Base-by-base conservation (phyloP, 2,113 vertebrate genomes). In the Chaenogobius annularis region DNA sequence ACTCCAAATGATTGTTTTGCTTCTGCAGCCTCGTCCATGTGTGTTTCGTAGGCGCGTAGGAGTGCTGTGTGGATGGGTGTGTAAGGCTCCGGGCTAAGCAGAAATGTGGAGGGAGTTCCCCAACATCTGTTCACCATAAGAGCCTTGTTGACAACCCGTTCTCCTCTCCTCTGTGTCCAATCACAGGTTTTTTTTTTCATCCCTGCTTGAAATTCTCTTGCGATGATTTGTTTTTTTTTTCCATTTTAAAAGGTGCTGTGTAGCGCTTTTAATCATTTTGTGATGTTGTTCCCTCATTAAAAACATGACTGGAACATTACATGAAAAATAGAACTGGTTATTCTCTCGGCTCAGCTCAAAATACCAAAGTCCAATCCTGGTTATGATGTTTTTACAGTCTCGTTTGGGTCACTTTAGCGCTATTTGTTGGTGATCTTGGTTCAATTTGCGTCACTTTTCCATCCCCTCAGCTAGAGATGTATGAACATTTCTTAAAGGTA, bases 71-170 rank as follows among this genome's bases (percentile, higher is more conserved):
- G 75, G 40, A 19, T 68, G 62, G 56, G 72, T 40, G 72, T 14
- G 58, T 74, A 80, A 88, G 81, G 79, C 90, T 89, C 73, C 83
- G 81, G 87, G 91, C 87, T 69, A 83, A 77, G 69, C 83, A 88
- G 88, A 72, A 86, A 88, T 87, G 79, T 23, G 56, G 23, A 88
- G 88, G 92, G 91, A 93, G 92, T 93, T 89, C 87, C 90, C 88
- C 87, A 87, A 93, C 93, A 94, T 94, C 93, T 94, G 93, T 92
- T 93, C 89, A 91, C 81, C 90, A 92, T 93, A 93, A 93, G 90
- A 92, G 90, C 5, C 85, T 92, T 92, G 91, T 91, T 93, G 93
- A 94, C 92, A 93, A 89, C 89, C 79, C 10, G 84, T 73, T 81
- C 82, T 83, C 78, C 44, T 72, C 75, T 65, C 22, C 83, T 65